Evolutionary conservation across 2,888 invertebrate genomes (phyloP).

Genomic region (Clusia tigrina): DNA sequence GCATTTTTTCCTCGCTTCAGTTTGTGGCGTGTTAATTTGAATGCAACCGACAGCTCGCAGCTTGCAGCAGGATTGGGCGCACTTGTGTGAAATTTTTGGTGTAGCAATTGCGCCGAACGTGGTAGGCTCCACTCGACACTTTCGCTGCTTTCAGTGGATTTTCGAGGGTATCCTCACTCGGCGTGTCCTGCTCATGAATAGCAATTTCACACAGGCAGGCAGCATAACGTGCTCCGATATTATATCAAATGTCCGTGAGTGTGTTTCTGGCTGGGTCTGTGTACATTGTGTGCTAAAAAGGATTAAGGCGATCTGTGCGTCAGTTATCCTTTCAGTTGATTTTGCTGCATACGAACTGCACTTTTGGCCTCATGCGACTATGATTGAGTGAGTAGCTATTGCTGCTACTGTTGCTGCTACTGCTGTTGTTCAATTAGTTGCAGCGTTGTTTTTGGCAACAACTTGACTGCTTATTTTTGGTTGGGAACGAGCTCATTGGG

Average conservation of each 20-base stretch:
- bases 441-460: background rate
- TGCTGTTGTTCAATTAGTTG: slow-evolving; percentile 6
- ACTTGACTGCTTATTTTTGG: background rate
- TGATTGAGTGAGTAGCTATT: background rate
- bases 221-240: background rate
- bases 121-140: background rate
- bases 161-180: background rate
- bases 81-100: background rate
- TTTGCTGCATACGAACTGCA: slow-evolving; percentile 22
- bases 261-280: background rate
- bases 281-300: slow-evolving; percentile 44
- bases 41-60: background rate
- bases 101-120: background rate
- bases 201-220: background rate
- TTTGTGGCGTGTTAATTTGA: background rate
- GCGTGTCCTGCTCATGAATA: background rate
- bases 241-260: background rate
- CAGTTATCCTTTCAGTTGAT: slow-evolving; percentile 54
- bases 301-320: slow-evolving; percentile 59
- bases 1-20: background rate
- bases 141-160: background rate
- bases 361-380: background rate
- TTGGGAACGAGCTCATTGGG: background rate
- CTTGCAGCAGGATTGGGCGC: background rate
- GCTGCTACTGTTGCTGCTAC: slow-evolving; percentile 2